phyloP scores from a whole-genome alignment of 1,140 invertebrate genomes.

The Apis florea region DNA sequence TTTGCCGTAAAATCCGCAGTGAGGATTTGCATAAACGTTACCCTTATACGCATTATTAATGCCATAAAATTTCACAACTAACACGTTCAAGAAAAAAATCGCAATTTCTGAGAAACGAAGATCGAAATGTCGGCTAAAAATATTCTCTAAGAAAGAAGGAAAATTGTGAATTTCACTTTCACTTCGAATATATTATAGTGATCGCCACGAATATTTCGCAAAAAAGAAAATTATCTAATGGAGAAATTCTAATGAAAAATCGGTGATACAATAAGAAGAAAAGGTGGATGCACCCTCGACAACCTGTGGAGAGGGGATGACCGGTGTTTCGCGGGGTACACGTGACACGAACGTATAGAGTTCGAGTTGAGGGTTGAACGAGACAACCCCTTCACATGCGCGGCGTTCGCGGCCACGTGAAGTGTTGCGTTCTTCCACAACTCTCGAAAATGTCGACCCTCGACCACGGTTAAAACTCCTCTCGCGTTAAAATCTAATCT shows the following conservation, averaged over 20 bases:
- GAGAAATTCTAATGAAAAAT: not conserved
- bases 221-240: not conserved
- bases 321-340: conserved; percentile 65
- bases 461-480: conserved; percentile 47
- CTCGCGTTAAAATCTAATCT: not conserved
- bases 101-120: not conserved
- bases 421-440: conserved; percentile 56
- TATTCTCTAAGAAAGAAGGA: not conserved
- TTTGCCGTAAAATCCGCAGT: not conserved
- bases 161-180: not conserved
- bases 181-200: too few relatives aligned
- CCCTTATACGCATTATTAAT: not conserved
- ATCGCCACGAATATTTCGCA: too few relatives aligned
- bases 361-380: conserved; percentile 67
- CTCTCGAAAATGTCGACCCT: conserved; percentile 61
- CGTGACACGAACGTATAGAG: conserved; percentile 67
- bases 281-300: conserved; percentile 31
- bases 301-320: conserved; percentile 56
- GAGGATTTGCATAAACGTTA: not conserved
- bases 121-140: not conserved
- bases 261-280: not conserved
- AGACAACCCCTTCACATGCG: conserved; percentile 74
- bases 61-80: not conserved
- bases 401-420: conserved; percentile 70
- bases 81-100: not conserved